Conservation (phyloP, 2,797 vertebrate genomes). For the Anisognathus igniventris region DNA sequence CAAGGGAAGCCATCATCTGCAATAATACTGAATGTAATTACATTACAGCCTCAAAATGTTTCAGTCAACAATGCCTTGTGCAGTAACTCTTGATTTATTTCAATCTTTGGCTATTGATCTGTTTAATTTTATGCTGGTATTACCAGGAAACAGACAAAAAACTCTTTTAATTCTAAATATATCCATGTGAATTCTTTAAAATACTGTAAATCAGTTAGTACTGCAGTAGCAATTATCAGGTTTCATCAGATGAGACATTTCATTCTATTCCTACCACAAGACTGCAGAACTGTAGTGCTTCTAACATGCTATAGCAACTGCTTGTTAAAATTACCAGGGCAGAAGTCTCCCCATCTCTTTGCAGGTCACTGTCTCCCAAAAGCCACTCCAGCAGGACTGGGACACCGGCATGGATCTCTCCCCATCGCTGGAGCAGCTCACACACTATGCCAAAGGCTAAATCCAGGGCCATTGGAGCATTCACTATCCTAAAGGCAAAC, state of each 20-base stretch:
- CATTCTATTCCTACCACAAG: neutral
- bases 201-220: neutral
- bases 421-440: slow-evolving; percentile 81
- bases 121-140: neutral
- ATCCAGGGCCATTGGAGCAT: slow-evolving; percentile 84
- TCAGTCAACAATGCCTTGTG: neutral
- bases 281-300: neutral
- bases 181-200: neutral
- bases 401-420: slow-evolving; percentile 69
- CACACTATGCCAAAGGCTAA: slow-evolving; percentile 81
- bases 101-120: neutral
- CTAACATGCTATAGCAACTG: neutral
- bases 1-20: neutral
- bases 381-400: slow-evolving; percentile 83
- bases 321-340: slow-evolving; percentile 55
- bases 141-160: neutral
- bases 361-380: slow-evolving; percentile 74
- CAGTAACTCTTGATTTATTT: slow-evolving; percentile 2
- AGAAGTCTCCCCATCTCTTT: neutral
- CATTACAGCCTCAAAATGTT: neutral
- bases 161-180: neutral
- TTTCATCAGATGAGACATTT: neutral
- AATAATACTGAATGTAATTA: neutral
- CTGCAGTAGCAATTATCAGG: neutral
- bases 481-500: slow-evolving; percentile 74